Percentiles rank a stretch among this genome's conserved stretches.
Evolutionary conservation across 2,888 invertebrate species (phyloP).

Genomic region (Aspidapion aeneum): DNA sequence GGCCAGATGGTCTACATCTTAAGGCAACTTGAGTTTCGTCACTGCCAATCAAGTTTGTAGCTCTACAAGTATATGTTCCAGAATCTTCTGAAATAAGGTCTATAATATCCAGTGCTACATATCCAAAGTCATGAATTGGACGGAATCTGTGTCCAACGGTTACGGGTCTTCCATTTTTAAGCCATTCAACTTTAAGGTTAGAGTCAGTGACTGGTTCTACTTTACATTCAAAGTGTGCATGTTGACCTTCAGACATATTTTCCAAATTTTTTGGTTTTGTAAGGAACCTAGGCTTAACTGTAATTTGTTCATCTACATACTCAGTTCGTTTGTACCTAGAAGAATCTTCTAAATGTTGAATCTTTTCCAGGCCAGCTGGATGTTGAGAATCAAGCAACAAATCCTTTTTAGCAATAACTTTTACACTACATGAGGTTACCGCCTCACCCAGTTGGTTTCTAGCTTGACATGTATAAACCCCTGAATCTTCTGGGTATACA

Average conservation of each 20-base stretch:
- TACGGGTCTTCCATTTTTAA: slow-evolving; percentile 89
- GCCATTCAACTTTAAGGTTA: slow-evolving; percentile 96
- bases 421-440: slow-evolving; percentile 86
- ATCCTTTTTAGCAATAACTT: slow-evolving; percentile 86
- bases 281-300: slow-evolving; percentile 77
- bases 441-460: slow-evolving; percentile 93
- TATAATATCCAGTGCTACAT: slow-evolving; percentile 94
- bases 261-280: slow-evolving; percentile 84
- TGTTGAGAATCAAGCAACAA: slow-evolving; percentile 85
- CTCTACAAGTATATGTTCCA: slow-evolving; percentile 90
- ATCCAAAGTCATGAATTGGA: slow-evolving; percentile 97
- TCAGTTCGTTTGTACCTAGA: slow-evolving; percentile 81
- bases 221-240: slow-evolving; percentile 97
- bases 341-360: slow-evolving; percentile 85
- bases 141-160: slow-evolving; percentile 93
- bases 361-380: slow-evolving; percentile 87
- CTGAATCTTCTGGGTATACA: slow-evolving; percentile 96
- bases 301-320: slow-evolving; percentile 78
- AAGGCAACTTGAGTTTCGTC: slow-evolving; percentile 79
- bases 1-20: slow-evolving; percentile 70
- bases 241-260: slow-evolving; percentile 82
- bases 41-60: slow-evolving; percentile 84
- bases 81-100: slow-evolving; percentile 96
- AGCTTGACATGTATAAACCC: slow-evolving; percentile 93
- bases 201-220: slow-evolving; percentile 96